Evolutionary conservation across 2,888 invertebrate species (phyloP).

Genomic region (Gisinianus flammeolus): DNA sequence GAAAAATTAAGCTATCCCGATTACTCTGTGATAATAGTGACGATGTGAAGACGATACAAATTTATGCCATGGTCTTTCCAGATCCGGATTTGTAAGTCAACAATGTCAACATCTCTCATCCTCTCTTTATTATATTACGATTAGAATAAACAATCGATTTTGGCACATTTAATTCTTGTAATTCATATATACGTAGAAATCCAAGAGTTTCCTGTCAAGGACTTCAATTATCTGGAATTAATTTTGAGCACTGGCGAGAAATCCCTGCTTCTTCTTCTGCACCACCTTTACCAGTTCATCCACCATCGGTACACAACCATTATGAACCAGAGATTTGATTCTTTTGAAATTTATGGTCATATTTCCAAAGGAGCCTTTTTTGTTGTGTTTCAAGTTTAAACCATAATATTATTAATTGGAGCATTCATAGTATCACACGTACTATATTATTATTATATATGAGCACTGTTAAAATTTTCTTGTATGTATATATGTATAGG

Average conservation of each 20-base stretch:
- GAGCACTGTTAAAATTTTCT: background rate
- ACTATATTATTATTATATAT: background rate
- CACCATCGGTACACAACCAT: background rate
- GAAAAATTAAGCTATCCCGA: constrained; percentile 62
- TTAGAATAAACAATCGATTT: background rate
- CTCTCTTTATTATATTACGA: background rate
- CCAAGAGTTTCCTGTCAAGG: constrained; percentile 62
- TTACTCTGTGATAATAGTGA: constrained; percentile 64
- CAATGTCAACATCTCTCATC: background rate
- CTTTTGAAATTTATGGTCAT: no score
- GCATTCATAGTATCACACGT: background rate
- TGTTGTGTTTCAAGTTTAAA: no score
- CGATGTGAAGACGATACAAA: constrained; percentile 62
- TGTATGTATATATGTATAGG: background rate
- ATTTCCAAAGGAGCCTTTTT: no score
- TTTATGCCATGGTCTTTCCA: constrained; percentile 63
- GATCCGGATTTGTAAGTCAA: constrained; percentile 62
- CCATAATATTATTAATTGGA: background rate
- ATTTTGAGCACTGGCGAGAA: constrained; percentile 61
- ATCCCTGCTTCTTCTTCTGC: background rate
- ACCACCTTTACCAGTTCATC: background rate
- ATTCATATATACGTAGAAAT: no score
- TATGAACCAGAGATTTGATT: background rate
- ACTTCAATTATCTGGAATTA: constrained; percentile 60
- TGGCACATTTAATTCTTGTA: constrained; percentile 43